phyloP scores from a whole-genome alignment of 2,113 vertebrate species.

The Ctenomys sociabilis region DNA sequence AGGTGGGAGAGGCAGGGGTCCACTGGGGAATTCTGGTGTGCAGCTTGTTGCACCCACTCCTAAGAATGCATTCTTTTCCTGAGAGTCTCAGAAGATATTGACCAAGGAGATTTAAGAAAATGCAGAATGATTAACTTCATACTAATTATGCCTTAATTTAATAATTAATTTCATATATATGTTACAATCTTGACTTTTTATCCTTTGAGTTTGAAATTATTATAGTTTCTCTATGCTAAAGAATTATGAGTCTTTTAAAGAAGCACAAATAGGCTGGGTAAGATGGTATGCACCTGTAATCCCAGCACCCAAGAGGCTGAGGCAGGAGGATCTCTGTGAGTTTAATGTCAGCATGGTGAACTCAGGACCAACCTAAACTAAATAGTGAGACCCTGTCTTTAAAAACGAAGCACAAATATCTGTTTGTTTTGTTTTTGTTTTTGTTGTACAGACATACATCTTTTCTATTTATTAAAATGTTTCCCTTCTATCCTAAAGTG shows the following conservation, averaged over 20 bases:
- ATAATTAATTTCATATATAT: not conserved
- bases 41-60: not conserved
- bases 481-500: not conserved
- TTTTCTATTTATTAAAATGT: not conserved
- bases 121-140: not conserved
- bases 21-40: not conserved
- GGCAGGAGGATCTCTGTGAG: not conserved
- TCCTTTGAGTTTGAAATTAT: not conserved
- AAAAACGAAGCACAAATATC: not conserved
- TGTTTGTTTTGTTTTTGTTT: too few species aligned
- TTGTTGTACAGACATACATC: not conserved
- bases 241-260: not conserved
- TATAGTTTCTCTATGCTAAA: accelerated
- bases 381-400: not conserved
- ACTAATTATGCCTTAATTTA: not conserved
- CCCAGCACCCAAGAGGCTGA: not conserved
- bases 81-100: too few species aligned
- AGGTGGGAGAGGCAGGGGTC: not conserved
- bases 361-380: not conserved
- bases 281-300: not conserved
- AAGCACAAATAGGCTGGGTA: not conserved
- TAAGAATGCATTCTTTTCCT: not conserved
- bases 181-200: not conserved
- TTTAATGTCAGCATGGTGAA: not conserved
- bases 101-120: not conserved